Evolutionary conservation across 2,797 vertebrate species (phyloP).

Genomic region (Arnoldichthys spilopterus): DNA sequence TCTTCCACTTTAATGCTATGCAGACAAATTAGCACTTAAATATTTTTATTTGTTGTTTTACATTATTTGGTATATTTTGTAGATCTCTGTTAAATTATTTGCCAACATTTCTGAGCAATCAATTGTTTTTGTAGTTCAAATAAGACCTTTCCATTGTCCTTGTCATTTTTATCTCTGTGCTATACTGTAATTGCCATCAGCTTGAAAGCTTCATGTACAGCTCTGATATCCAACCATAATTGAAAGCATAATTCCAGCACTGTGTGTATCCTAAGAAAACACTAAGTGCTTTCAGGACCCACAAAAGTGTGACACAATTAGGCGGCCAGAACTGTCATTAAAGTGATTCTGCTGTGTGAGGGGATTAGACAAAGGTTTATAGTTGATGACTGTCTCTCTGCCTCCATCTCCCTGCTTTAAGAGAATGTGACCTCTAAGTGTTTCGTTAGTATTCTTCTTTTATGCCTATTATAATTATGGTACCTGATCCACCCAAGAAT

Average conservation of each 20-base stretch:
- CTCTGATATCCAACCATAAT: background rate
- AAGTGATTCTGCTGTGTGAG: background rate
- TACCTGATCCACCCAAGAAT: background rate
- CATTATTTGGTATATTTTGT: too few species aligned
- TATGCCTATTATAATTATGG: background rate
- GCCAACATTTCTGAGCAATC: too few species aligned
- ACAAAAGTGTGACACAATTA: background rate
- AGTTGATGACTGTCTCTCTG: background rate
- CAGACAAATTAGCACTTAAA: too few species aligned
- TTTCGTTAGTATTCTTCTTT: background rate
- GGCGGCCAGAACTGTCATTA: background rate
- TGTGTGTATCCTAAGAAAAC: background rate
- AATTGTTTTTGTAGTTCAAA: too few species aligned
- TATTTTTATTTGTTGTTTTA: too few species aligned
- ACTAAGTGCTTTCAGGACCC: background rate
- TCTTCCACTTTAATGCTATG: too few species aligned
- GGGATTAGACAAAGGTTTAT: background rate
- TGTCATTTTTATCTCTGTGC: too few species aligned
- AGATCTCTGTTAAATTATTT: too few species aligned
- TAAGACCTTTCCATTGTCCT: too few species aligned
- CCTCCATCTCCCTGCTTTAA: background rate
- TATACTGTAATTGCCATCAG: too few species aligned
- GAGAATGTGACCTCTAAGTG: background rate
- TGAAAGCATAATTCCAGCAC: background rate
- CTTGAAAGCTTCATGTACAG: too few species aligned